Evolutionary conservation across 2,888 invertebrate genomes (phyloP).

Genomic region (Aethes cnicana): DNA sequence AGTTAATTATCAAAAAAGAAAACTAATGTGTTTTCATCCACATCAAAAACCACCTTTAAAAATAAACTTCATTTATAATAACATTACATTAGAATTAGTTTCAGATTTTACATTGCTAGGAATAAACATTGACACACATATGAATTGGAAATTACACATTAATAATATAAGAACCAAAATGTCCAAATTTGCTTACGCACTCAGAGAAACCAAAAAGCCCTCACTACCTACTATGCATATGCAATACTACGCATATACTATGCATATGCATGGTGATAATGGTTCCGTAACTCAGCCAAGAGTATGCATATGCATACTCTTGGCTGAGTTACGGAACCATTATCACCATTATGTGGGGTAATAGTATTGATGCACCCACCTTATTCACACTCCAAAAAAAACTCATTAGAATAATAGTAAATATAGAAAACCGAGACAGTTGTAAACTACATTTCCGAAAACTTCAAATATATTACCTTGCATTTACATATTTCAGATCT

Average conservation of each 20-base stretch:
- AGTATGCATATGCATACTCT: neutral
- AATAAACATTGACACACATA: neutral
- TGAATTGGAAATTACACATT: neutral
- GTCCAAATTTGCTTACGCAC: neutral
- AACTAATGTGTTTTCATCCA: constrained; percentile 11
- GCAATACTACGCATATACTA: neutral
- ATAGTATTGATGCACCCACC: too few species aligned
- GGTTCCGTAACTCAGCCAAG: constrained; percentile 6
- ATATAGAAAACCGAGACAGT: too few species aligned
- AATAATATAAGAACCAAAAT: neutral
- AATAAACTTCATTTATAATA: neutral
- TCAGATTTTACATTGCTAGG: neutral
- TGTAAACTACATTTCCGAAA: too few species aligned
- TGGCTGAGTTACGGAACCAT: constrained; percentile 7
- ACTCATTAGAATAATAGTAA: too few species aligned
- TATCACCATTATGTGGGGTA: too few species aligned
- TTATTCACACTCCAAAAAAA: too few species aligned
- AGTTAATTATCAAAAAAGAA: constrained; percentile 1
- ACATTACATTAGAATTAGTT: neutral
- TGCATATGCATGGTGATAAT: too few species aligned
- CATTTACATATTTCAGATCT: too few species aligned
- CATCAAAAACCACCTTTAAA: neutral
- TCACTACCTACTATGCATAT: too few species aligned
- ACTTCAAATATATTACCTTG: too few species aligned
- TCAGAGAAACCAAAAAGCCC: neutral